phyloP scores from a whole-genome alignment of 2,888 invertebrate species.

The Petrophora chlorosata region DNA sequence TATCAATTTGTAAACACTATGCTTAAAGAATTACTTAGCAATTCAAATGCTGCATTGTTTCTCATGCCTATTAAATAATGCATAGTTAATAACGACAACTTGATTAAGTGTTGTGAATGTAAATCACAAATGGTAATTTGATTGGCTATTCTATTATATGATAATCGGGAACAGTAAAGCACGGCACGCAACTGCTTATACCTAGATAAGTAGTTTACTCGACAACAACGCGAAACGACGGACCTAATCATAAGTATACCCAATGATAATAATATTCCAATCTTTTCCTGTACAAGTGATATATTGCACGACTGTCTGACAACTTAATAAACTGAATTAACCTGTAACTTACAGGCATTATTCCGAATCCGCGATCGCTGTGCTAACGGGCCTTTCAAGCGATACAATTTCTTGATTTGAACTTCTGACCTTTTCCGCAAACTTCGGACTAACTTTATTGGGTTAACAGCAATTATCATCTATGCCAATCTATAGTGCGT shows the following conservation, averaged over 20 bases:
- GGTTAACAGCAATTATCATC: constrained; percentile 40
- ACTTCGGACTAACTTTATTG: constrained; percentile 40
- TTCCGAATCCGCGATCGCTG: constrained; percentile 26
- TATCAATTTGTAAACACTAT: constrained; percentile 17
- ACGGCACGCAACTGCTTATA: constrained; percentile 47
- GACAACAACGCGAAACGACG: constrained; percentile 26
- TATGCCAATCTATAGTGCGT: no score
- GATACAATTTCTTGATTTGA: constrained; percentile 45
- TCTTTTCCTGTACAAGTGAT: constrained; percentile 24
- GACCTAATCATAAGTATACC: constrained; percentile 43
- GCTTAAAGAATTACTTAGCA: constrained; percentile 17
- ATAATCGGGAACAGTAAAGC: constrained; percentile 51
- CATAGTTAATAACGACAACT: constrained; percentile 42
- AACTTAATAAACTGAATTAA: constrained; percentile 35
- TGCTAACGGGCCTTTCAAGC: constrained; percentile 33
- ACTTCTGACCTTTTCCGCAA: constrained; percentile 50
- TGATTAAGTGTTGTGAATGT: constrained; percentile 57
- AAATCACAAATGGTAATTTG: constrained; percentile 59
- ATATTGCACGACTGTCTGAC: constrained; percentile 25
- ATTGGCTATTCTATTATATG: constrained; percentile 67
- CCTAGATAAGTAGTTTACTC: constrained; percentile 8
- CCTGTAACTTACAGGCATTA: constrained; percentile 30
- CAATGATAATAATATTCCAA: constrained; percentile 23
- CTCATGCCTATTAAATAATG: constrained; percentile 45
- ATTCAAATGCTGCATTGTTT: constrained; percentile 43